These are phyloP conservation scores for Eulemur coronatus DNA, from an alignment of 2,797 vertebrate genomes.

Conservation along the genomic window DNA sequence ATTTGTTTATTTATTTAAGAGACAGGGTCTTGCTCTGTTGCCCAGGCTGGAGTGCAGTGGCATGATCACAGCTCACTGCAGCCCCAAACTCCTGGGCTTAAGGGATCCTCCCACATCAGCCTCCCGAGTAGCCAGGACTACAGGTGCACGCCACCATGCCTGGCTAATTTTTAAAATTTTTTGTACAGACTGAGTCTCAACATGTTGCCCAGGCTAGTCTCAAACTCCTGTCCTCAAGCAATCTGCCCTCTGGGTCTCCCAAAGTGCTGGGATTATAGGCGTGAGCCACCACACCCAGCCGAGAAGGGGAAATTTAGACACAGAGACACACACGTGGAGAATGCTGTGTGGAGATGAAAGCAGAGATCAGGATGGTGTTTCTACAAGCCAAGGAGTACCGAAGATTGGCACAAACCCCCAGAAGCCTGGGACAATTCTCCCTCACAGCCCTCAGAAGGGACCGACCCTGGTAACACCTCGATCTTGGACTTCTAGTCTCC, in stretches of 20 bases:
- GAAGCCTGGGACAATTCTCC: rapidly evolving
- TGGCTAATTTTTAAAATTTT: not conserved
- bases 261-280: not conserved
- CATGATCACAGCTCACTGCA: too few species aligned
- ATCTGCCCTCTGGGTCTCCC: not conserved
- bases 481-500: not conserved
- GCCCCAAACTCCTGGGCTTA: too few species aligned
- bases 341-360: not conserved
- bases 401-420: not conserved
- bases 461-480: not conserved
- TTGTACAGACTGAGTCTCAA: not conserved
- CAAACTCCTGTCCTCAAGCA: not conserved
- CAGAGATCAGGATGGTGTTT: not conserved
- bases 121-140: too few species aligned
- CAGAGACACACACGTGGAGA: not conserved
- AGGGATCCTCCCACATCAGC: too few species aligned
- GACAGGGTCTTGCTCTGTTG: too few species aligned
- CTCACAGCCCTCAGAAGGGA: not conserved
- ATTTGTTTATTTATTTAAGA: too few species aligned
- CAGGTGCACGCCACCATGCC: not conserved
- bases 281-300: not conserved
- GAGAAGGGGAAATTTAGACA: not conserved
- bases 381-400: not conserved
- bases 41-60: too few species aligned
- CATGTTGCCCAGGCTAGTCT: not conserved